phyloP scores from a whole-genome alignment of 1,140 invertebrate genomes.

The Bombus sibiricus region DNA sequence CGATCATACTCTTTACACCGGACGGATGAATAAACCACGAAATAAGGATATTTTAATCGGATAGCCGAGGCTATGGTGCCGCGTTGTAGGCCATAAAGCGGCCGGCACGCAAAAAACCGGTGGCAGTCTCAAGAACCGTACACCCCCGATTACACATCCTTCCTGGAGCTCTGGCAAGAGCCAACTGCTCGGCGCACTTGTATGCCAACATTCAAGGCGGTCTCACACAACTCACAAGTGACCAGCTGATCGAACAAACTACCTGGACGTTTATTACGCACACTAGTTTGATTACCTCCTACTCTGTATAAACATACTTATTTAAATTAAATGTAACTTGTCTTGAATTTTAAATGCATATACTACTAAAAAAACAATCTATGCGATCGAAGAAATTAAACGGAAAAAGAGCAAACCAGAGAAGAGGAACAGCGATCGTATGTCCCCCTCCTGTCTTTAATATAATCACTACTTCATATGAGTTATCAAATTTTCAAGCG shows the following conservation, averaged over 20 bases:
- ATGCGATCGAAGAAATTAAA: not conserved
- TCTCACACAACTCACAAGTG: constrained; percentile 20
- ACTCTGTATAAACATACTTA: not conserved
- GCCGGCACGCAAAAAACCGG: constrained; percentile 55
- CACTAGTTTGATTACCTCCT: not conserved
- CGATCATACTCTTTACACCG: constrained; percentile 13
- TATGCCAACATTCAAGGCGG: constrained; percentile 54
- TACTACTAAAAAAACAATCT: not conserved
- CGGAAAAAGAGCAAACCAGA: constrained; percentile 30
- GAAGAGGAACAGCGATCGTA: constrained; percentile 18
- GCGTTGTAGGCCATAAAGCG: constrained; percentile 53
- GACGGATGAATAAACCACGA: constrained; percentile 21
- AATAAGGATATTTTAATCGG: constrained; percentile 8
- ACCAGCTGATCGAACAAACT: constrained; percentile 63
- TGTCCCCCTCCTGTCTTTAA: constrained; percentile 3
- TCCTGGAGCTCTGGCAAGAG: constrained; percentile 65
- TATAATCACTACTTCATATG: constrained; percentile 5
- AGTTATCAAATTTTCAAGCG: not conserved
- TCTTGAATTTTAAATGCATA: not conserved
- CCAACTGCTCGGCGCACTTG: constrained; percentile 62
- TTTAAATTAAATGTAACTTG: not conserved
- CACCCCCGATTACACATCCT: constrained; percentile 60
- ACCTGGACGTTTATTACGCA: not conserved
- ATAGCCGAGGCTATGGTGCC: constrained; percentile 47
- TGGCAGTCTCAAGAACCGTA: constrained; percentile 38